phyloP scores from a whole-genome alignment of 2,888 invertebrate genomes.

The Leucophenga montana region DNA sequence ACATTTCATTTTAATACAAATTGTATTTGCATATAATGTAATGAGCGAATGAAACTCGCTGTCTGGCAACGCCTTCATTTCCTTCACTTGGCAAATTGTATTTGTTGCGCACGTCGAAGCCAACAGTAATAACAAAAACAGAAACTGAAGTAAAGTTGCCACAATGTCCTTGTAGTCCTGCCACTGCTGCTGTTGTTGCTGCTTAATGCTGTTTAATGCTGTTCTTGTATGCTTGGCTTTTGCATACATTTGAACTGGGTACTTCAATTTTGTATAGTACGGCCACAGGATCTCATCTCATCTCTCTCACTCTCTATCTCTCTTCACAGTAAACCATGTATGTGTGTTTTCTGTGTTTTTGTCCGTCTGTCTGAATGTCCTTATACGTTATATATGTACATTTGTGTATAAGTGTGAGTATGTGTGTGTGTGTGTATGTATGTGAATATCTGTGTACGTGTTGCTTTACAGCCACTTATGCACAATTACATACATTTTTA shows the following conservation, averaged over 20 bases:
- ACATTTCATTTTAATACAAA: conserved; percentile 28
- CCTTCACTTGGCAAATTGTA: conserved; percentile 6
- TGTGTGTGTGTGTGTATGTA: not conserved
- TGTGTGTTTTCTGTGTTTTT: not conserved
- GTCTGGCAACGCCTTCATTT: not conserved
- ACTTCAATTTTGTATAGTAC: conserved; percentile 21
- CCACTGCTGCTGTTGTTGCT: too few species aligned
- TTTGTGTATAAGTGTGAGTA: not conserved
- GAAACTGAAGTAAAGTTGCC: too few species aligned
- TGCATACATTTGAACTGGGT: not conserved
- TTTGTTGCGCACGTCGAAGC: conserved; percentile 17
- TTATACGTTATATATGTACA: not conserved
- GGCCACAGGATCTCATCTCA: not conserved
- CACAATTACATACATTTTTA: conserved; percentile 68
- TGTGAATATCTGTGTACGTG: not conserved
- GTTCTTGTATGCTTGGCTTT: not conserved
- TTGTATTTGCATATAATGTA: conserved; percentile 22
- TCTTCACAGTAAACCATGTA: too few species aligned
- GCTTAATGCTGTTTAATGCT: too few species aligned
- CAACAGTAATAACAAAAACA: not conserved
- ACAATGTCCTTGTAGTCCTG: too few species aligned
- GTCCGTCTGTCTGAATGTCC: not conserved
- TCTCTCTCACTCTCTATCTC: not conserved
- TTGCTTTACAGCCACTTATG: conserved; percentile 49
- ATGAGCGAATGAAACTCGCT: not conserved